Percentiles rank a stretch among this genome's conserved stretches.
These are phyloP conservation scores for Alaudala cheleensis DNA, from an alignment of 2,113 vertebrate genomes.

Conservation along the genomic window DNA sequence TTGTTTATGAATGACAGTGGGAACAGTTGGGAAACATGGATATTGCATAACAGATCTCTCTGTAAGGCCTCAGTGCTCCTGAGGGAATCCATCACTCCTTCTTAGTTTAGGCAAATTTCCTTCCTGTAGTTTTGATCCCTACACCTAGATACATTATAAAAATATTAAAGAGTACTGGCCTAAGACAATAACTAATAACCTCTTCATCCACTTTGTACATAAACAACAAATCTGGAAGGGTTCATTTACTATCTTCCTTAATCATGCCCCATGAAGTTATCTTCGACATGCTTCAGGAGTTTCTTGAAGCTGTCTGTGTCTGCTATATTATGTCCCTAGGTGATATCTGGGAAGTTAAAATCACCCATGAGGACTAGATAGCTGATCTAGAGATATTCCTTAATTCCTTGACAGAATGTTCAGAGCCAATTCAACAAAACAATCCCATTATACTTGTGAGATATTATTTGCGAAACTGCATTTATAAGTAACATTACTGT, in stretches of 20 bases:
- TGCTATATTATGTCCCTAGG: not conserved
- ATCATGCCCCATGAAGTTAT: accelerated
- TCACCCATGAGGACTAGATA: not conserved
- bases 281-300: not conserved
- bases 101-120: not conserved
- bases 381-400: not conserved
- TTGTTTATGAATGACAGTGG: not conserved
- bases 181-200: not conserved
- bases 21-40: not conserved
- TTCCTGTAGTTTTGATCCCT: not conserved
- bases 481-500: not conserved
- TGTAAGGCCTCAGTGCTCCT: not conserved
- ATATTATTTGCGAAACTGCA: not conserved
- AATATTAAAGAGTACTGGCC: not conserved
- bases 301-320: not conserved
- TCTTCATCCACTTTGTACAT: not conserved
- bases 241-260: not conserved
- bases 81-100: accelerated
- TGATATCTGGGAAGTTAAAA: not conserved
- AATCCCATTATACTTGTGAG: accelerated
- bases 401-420: not conserved
- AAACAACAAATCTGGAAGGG: not conserved
- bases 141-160: not conserved
- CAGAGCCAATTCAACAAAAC: not conserved
- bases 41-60: not conserved